These are phyloP conservation scores for Pinctada fucata DNA, from an alignment of 2,888 invertebrate genomes.

Conservation along the genomic window DNA sequence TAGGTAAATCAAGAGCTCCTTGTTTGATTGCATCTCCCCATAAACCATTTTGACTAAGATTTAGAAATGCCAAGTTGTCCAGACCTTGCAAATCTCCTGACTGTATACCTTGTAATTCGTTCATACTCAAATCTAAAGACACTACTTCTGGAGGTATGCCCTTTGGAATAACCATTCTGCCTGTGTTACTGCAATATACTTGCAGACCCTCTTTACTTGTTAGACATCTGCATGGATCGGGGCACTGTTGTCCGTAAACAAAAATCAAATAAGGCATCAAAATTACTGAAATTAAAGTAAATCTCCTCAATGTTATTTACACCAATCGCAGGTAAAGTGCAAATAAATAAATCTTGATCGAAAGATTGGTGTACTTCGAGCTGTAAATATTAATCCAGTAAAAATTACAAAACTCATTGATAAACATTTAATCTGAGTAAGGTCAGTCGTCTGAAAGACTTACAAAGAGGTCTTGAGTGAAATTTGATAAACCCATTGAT, in stretches of 20 bases:
- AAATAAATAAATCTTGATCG: no score
- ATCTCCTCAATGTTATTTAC: no score
- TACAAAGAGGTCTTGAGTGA: no score
- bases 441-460: no score
- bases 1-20: conserved; percentile 46
- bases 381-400: no score
- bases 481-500: no score
- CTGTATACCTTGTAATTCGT: conserved; percentile 38
- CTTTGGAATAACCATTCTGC: conserved; percentile 41
- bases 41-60: conserved; percentile 36
- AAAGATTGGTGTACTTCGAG: no score
- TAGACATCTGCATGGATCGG: conserved; percentile 17
- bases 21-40: conserved; percentile 39
- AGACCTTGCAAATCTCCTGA: conserved; percentile 35
- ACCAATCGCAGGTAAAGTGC: no score
- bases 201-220: background rate
- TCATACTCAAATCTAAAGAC: conserved; percentile 41
- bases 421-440: no score
- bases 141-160: conserved; percentile 46
- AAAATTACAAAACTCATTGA: no score
- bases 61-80: conserved; percentile 41
- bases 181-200: conserved; percentile 49
- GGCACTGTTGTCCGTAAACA: conserved; percentile 3
- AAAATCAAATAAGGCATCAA: no score
- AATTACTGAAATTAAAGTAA: no score